Percentiles rank a stretch among this genome's conserved stretches.
Evolutionary conservation across 1,140 invertebrate genomes (phyloP).

Genomic region (Panagrolaimus sp.): DNA sequence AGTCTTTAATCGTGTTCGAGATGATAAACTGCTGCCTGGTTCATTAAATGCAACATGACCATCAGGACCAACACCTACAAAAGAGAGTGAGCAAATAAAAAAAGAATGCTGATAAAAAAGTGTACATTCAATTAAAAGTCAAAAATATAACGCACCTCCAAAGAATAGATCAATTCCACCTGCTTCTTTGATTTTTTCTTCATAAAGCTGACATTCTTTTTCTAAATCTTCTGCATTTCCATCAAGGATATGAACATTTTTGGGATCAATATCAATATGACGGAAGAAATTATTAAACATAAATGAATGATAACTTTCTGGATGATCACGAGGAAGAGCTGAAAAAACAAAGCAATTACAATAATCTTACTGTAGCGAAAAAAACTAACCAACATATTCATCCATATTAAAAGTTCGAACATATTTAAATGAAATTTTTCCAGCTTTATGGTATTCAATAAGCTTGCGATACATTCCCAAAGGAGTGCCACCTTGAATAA

Average conservation of each 20-base stretch:
- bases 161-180: constrained; percentile 93
- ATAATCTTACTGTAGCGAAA: constrained; percentile 13
- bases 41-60: constrained; percentile 99
- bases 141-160: constrained; percentile 68
- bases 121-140: constrained; percentile 19
- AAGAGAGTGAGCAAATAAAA: constrained; percentile 21
- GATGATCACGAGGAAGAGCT: constrained; percentile 83
- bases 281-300: constrained; percentile 99
- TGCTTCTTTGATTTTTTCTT: constrained; percentile 75
- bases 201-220: constrained; percentile 80
- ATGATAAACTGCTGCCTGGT: constrained; percentile 79
- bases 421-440: constrained; percentile 90
- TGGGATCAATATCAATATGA: constrained; percentile 90
- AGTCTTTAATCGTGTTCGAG: constrained; percentile 89
- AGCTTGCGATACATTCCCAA: constrained; percentile 88
- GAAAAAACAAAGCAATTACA: constrained; percentile 26
- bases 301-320: constrained; percentile 95
- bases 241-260: constrained; percentile 86
- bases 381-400: constrained; percentile 84
- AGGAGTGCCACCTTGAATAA: constrained; percentile 79
- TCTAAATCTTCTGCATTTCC: constrained; percentile 83
- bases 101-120: not conserved
- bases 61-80: constrained; percentile 90
- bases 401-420: constrained; percentile 99
- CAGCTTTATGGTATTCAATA: constrained; percentile 80